These are phyloP conservation scores for Ranitomeya variabilis DNA, from an alignment of 2,113 vertebrate genomes.

Conservation along the genomic window DNA sequence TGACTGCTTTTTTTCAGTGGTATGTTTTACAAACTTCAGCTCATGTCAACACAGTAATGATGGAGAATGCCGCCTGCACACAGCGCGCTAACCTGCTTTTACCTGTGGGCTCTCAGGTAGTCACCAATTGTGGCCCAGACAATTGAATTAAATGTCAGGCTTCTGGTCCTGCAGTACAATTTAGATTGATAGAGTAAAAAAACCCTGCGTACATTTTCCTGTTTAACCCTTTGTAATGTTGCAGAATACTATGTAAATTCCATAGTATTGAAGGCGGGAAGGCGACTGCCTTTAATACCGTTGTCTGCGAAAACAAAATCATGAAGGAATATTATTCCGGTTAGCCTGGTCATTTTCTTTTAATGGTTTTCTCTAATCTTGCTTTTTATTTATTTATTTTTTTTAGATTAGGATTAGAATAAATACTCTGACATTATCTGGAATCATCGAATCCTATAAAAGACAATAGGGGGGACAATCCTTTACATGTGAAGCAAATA, in stretches of 20 bases:
- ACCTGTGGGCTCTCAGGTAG: slow-evolving; percentile 21
- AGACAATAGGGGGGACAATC: neutral
- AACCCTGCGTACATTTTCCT: neutral
- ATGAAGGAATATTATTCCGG: neutral
- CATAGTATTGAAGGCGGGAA: neutral
- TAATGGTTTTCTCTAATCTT: neutral
- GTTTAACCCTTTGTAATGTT: slow-evolving; percentile 2
- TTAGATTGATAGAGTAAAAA: slow-evolving; percentile 3
- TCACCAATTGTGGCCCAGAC: slow-evolving; percentile 16
- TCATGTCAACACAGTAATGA: slow-evolving; percentile 26
- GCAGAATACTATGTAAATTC: neutral
- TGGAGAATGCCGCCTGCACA: neutral
- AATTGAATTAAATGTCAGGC: slow-evolving; percentile 19
- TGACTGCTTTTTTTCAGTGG: neutral
- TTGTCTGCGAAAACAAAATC: neutral
- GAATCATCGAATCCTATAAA: neutral
- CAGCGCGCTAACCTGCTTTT: slow-evolving; percentile 4
- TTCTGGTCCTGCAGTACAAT: neutral
- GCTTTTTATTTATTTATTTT: neutral
- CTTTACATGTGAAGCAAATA: no score
- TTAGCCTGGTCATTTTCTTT: neutral
- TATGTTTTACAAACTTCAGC: slow-evolving; percentile 45
- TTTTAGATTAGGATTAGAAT: neutral
- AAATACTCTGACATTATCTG: neutral
- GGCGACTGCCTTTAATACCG: neutral